phyloP scores from a whole-genome alignment of 2,797 vertebrate species.

The Mus caroli region DNA sequence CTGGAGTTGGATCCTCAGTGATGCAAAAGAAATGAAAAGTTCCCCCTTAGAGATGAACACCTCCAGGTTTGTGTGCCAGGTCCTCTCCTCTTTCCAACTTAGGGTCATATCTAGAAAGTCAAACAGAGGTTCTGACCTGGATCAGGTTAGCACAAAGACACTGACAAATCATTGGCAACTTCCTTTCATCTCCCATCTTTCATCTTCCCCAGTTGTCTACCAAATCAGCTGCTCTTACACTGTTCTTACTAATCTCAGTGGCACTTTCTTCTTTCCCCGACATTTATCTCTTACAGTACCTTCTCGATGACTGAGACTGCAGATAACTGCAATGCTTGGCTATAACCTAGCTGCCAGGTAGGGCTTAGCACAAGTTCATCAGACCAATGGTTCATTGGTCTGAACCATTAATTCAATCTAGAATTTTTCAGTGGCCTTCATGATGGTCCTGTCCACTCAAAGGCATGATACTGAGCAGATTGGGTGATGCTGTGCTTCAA shows the following conservation, averaged over 20 bases:
- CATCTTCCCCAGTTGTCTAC: background rate
- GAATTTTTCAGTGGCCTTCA: background rate
- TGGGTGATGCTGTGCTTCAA: background rate
- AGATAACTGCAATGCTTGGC: background rate
- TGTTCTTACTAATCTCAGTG: background rate
- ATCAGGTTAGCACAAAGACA: background rate
- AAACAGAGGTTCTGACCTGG: background rate
- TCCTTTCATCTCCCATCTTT: background rate
- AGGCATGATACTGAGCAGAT: background rate
- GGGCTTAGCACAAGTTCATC: background rate
- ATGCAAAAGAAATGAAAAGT: background rate
- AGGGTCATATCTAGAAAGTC: background rate
- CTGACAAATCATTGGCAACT: no score
- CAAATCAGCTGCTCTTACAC: background rate
- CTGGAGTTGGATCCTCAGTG: background rate
- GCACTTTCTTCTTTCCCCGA: background rate
- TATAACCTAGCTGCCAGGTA: background rate
- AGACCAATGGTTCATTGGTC: no score
- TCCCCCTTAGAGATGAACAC: background rate
- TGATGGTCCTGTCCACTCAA: background rate
- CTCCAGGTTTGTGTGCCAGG: background rate
- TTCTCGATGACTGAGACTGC: background rate
- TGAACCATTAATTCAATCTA: background rate
- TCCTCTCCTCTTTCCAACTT: background rate
- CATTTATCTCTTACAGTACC: background rate